Percentiles rank a stretch among this genome's conserved stretches.
Conservation (phyloP, 2,888 invertebrate species). For the Epinotia ramella region DNA sequence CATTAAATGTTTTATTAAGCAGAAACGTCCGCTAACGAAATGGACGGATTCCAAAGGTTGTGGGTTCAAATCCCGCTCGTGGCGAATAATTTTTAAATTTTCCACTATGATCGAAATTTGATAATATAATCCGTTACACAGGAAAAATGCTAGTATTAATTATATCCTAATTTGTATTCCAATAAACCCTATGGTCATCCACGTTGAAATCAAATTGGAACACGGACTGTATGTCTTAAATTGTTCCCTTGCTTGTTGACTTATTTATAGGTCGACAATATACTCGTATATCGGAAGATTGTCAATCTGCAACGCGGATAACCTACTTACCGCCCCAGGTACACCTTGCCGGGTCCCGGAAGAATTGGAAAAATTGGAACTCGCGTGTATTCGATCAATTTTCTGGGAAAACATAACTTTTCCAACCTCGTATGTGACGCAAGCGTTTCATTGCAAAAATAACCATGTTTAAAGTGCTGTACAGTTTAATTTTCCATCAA, state of each 20-base stretch:
- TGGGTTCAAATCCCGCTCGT: no score
- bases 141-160: no score
- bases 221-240: no score
- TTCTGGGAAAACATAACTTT: not conserved
- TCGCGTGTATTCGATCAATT: conserved; percentile 9
- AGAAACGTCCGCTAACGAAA: no score
- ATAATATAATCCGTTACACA: no score
- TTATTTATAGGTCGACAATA: conserved; percentile 3
- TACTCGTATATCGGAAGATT: not conserved
- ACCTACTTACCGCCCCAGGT: conserved; percentile 20
- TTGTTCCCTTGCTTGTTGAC: not conserved
- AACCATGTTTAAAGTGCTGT: not conserved
- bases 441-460: not conserved
- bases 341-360: conserved; percentile 13
- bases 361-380: conserved; percentile 15
- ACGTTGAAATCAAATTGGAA: no score
- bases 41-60: no score
- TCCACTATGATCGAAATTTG: no score
- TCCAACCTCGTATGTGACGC: not conserved
- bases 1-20: no score
- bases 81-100: no score
- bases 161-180: no score
- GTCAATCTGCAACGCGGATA: conserved; percentile 2
- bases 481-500: not conserved
- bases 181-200: no score